Base-by-base conservation (phyloP, 2,888 invertebrate genomes). In the Diplolepis rosae region DNA sequence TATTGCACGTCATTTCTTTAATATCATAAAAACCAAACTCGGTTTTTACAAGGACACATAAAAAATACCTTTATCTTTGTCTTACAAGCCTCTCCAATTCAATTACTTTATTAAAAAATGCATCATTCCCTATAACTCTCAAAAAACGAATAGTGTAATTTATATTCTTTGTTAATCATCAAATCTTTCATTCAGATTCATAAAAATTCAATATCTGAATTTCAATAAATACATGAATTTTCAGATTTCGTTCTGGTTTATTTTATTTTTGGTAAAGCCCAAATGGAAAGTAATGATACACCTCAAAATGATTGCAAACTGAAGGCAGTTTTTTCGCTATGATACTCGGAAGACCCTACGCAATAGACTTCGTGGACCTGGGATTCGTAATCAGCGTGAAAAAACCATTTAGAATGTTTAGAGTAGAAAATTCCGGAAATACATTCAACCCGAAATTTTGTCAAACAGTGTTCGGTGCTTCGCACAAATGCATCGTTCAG, bases 371-470 rank as follows among this genome's bases (percentile, higher is more conserved):
- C 39, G 24, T 61, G 35, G 56, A 61, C 56, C 35, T 61, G 56
- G 56, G 56, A 61, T 61, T 61, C 56, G 56, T 61, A 61, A 61
- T 61, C 56, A 61, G 56, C 56, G 56, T 61, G 56, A 61, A 61
- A 61, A 61, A 61, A 61, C 56, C 56, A 61, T 35, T 61, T 61
- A 39, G 13, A 18, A 61, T 35, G 24, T 13, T 39, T 39, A 24
- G 9, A 24, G 6, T 35, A 13, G 22, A n/a, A 22, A 39, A 39
- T 61, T 13, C 39, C 11, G n/a, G 56, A 13, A 50, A 35, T 24
- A 35, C 9, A 35, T 39, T 35, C 56, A 61, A 61, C 56, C 39
- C 56, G 39, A 1, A 61, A 61, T 61, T 61, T 61, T 61, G 35
- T 61, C 56, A 35, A 61, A 61, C 56, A 61, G 22, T 35, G 56